Evolutionary conservation across 2,797 vertebrate species (phyloP), one percentile per base, ranked within the genome.

Genomic region (Stomatorhinus walkeri): DNA sequence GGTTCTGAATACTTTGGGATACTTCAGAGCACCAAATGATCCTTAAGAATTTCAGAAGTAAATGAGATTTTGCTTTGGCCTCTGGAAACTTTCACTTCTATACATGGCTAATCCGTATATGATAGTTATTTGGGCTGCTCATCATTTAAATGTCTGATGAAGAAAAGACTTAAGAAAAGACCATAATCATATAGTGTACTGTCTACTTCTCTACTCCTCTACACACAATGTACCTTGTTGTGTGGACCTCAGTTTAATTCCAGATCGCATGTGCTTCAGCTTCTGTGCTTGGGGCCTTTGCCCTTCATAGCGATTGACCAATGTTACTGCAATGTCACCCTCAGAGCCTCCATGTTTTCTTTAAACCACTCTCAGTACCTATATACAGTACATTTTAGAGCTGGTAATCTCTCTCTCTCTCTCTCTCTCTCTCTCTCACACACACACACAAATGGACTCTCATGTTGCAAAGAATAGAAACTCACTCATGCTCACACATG

Each of bases 251-350:
- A 19, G 72, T 46, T 83, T 88, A 28, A 88, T 83, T 88, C 32
- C 52, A 59, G 12, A 14, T 48, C 7, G 61, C 12, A 28, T 61
- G 83, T 49, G 16, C 12, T 52, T 88, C 7, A 88, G 19, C 28
- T 49, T n/a, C 19, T 56, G 22, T n/a, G 16, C 14, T 22, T 51
- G n/a, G 79, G n/a, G 88, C 51, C 48, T 28, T 40, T 64, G 28
- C 64, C 48, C 36, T 36, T 61, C 28, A 56, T 59, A 51, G 68
- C 28, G 19, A 56, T 5, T 90, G 72, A 87, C 61, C 87, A 83
- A 89, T 90, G 91, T 91, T 90, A 89, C 91, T 85, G 91, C 92
- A 94, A 92, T 92, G 93, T 92, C 92, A 92, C 4, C 6, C 59
- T 54, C 89, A 90, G 88, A 88, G 90, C 61, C 16, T 89, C 22